These are phyloP conservation scores for Branchinecta lynchi DNA, from an alignment of 1,140 invertebrate genomes.

Conservation along the genomic window DNA sequence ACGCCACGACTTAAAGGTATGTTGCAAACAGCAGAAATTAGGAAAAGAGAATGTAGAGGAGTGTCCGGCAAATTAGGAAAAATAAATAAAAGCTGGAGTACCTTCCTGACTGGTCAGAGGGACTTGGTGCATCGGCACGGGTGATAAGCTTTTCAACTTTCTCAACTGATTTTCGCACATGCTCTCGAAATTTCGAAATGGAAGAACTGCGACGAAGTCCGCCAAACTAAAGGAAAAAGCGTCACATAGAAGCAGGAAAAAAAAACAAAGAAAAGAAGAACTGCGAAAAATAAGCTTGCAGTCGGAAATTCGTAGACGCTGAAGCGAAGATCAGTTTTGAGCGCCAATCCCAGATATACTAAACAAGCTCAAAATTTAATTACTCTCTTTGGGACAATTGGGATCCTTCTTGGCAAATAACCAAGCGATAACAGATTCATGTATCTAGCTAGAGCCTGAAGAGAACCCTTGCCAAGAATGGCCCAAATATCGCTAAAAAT, in stretches of 20 bases:
- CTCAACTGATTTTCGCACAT: not conserved
- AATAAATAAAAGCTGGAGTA: constrained; percentile 1
- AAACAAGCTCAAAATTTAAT: too few relatives aligned
- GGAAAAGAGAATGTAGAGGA: not conserved
- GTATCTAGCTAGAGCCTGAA: too few relatives aligned
- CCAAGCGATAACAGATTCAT: too few relatives aligned
- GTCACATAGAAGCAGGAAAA: not conserved
- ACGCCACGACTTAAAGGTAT: too few relatives aligned
- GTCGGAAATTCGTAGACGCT: not conserved
- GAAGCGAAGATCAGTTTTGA: too few relatives aligned
- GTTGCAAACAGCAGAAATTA: not conserved
- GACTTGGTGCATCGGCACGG: not conserved
- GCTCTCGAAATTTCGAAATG: constrained; percentile 9
- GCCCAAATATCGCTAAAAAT: too few relatives aligned
- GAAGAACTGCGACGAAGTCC: constrained; percentile 1
- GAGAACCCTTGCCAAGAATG: too few relatives aligned
- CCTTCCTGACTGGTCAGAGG: not conserved
- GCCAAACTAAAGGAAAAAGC: constrained; percentile 7
- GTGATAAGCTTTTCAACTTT: not conserved
- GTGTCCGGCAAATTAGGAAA: not conserved
- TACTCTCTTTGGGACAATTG: too few relatives aligned
- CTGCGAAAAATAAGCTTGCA: not conserved
- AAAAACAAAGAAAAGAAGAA: not conserved
- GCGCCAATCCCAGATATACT: too few relatives aligned
- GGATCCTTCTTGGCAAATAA: too few relatives aligned